Base-by-base conservation (phyloP, 2,797 vertebrate genomes). In the Rhyacichthys aspro region DNA sequence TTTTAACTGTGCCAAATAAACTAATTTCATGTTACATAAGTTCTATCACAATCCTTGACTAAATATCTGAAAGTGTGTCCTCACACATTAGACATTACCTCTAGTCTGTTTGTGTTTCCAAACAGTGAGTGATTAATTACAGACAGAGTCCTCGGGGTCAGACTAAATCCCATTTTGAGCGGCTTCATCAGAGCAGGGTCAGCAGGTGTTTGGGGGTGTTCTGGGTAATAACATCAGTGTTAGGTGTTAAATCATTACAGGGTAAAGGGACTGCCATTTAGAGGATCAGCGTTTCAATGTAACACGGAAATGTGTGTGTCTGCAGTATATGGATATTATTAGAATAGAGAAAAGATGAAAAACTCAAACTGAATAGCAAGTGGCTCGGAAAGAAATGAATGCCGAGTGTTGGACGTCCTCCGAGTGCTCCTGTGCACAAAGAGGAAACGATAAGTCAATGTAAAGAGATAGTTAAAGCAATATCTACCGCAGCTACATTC, bases 311-410 rank as follows among this genome's bases (percentile, higher is more conserved):
- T 53, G 47, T 65, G 57, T 68, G 53, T 63, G 74, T 46, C n/a
- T 12, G 45, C 37, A 50, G 52, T 63, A 67, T 76, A 61, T 46
- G 75, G 72, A 78, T 55, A 36, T 72, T 19, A 39, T n/a, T 9
- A 41, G 50, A 53, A 53, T n/a, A 10, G 16, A 17, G 63, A 49
- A 66, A 72, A 76, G 60, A 16, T 36, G 47, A 60, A 68, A 23
- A n/a, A 63, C 56, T 64, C 46, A 16, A 32, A 15, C 59, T 48
- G 83, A 81, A 86, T 85, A 83, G 55, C 66, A 88, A 80, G 78
- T 49, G 59, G 69, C 53, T 43, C 28, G 48, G 19, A 33, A 55
- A 63, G 55, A 65, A 70, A 78, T 83, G 81, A 57, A 77, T 81
- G 69, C 79, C 67, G 28, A 59, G 59, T 70, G 28, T 16, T n/a